phyloP scores from a whole-genome alignment of 2,113 vertebrate genomes.

The Carassius gibelio region DNA sequence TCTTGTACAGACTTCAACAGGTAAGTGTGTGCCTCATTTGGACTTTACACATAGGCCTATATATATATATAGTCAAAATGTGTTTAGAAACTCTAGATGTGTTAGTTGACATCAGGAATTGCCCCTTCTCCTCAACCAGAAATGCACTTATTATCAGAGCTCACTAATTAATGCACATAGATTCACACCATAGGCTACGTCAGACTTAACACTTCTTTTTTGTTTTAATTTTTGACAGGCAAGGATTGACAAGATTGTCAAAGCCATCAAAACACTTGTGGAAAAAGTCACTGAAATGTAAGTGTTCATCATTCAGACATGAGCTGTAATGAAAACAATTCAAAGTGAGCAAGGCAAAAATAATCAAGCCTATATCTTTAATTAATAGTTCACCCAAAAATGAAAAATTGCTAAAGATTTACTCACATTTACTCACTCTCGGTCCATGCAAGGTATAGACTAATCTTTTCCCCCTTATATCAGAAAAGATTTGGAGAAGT shows the following conservation, averaged over 20 bases:
- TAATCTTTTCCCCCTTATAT: too few species aligned
- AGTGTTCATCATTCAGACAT: conserved; percentile 60
- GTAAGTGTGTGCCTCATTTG: conserved; percentile 64
- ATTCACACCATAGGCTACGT: background rate
- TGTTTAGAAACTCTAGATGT: too few species aligned
- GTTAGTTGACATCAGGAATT: too few species aligned
- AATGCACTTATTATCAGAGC: too few species aligned
- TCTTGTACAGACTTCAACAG: conserved; percentile 88
- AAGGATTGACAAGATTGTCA: conserved; percentile 81
- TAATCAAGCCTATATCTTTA: background rate
- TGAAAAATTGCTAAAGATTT: background rate
- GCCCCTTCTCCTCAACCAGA: too few species aligned
- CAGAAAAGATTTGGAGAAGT: too few species aligned
- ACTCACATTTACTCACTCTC: too few species aligned
- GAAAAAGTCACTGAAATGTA: conserved; percentile 82
- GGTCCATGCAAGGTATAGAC: too few species aligned
- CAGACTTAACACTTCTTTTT: background rate
- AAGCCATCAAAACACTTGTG: conserved; percentile 73
- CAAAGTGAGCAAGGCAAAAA: background rate
- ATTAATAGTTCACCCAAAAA: background rate
- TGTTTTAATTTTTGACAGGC: conserved; percentile 66
- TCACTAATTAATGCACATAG: background rate
- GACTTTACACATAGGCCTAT: too few species aligned
- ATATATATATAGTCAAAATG: too few species aligned
- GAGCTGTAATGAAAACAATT: background rate